These are phyloP conservation scores for Euleptes europaea DNA, from an alignment of 2,113 vertebrate genomes.

Conservation along the genomic window DNA sequence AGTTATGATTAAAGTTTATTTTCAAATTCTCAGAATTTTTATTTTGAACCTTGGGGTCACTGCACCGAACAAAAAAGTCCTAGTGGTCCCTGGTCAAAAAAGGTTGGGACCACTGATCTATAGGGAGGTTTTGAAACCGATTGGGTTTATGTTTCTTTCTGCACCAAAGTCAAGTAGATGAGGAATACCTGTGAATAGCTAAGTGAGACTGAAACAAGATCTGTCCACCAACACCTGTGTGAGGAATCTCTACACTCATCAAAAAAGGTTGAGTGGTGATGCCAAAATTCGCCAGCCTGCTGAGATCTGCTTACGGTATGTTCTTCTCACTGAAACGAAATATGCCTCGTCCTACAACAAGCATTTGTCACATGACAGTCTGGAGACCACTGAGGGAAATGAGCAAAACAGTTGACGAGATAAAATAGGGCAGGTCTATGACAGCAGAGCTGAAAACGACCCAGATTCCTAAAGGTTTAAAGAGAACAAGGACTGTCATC, in stretches of 20 bases:
- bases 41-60: too few relatives aligned
- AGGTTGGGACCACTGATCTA: too few relatives aligned
- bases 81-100: too few relatives aligned
- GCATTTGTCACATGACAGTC: not conserved
- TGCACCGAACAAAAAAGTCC: too few relatives aligned
- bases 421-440: not conserved
- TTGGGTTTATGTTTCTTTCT: not conserved
- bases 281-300: not conserved
- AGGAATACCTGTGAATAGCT: not conserved
- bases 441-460: not conserved
- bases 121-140: too few relatives aligned
- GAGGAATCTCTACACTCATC: not conserved
- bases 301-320: rapidly evolving
- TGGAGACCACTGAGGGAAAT: not conserved
- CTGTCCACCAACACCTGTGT: rapidly evolving
- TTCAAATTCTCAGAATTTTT: too few relatives aligned
- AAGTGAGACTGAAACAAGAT: not conserved
- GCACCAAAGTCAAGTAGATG: not conserved
- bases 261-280: not conserved
- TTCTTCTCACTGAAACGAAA: not conserved
- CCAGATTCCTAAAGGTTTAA: not conserved
- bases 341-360: not conserved
- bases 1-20: too few relatives aligned
- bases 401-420: not conserved
- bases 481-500: not conserved